These are phyloP conservation scores for Desmodus rotundus DNA, from an alignment of 2,113 vertebrate species.

Conservation along the genomic window DNA sequence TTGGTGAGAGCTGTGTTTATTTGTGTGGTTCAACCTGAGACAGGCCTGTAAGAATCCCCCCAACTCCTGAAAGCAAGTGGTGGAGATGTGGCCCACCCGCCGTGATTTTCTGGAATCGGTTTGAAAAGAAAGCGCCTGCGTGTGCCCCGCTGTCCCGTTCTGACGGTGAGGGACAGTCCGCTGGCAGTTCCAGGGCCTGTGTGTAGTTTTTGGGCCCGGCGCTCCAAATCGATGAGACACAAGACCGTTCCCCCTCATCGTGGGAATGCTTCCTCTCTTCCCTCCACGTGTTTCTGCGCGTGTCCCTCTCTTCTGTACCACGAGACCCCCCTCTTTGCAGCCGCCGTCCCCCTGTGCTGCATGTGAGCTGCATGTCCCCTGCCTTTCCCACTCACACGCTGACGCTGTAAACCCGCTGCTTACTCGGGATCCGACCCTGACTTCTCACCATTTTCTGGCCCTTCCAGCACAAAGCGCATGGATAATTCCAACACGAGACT, in stretches of 20 bases:
- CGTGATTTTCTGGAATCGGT: background rate
- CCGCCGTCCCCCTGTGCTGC: rapidly evolving
- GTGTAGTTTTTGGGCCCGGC: background rate
- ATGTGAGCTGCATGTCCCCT: background rate
- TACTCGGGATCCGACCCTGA: background rate
- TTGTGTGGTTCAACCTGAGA: background rate
- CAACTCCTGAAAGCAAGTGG: background rate
- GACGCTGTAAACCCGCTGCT: background rate
- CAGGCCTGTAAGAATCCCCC: rapidly evolving
- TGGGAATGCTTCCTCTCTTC: background rate
- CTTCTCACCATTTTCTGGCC: background rate
- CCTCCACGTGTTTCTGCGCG: rapidly evolving
- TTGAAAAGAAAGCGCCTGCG: background rate
- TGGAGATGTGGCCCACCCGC: background rate
- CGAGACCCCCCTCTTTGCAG: background rate
- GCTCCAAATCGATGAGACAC: background rate
- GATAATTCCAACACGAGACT: conserved; percentile 97
- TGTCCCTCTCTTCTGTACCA: background rate
- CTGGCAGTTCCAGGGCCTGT: background rate
- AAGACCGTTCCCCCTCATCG: background rate
- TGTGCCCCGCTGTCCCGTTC: background rate
- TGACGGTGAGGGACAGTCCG: too few relatives aligned
- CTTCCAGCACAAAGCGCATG: conserved; percentile 89
- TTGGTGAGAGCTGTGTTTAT: background rate
- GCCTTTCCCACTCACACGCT: background rate